A percentile compares a stretch with the other conserved stretches of the same genome.
phyloP scores from a whole-genome alignment of 2,888 invertebrate species.

The Agrotis puta region DNA sequence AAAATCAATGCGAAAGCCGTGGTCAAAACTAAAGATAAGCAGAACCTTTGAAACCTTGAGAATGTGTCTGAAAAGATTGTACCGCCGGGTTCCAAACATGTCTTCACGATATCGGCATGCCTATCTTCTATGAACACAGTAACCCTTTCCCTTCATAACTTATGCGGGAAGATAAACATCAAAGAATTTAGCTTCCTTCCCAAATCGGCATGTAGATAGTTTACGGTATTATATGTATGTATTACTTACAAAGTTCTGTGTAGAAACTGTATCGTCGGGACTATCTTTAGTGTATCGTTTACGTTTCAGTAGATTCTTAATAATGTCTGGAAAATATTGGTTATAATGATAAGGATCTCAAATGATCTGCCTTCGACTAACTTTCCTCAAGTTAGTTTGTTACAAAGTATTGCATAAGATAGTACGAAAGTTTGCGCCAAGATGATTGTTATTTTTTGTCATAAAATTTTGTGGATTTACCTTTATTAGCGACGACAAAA shows the following conservation, averaged over 20 bases:
- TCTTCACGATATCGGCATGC: conserved; percentile 54
- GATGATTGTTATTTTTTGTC: neutral
- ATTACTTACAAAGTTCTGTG: conserved; percentile 37
- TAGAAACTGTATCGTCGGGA: conserved; percentile 14
- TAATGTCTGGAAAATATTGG: conserved; percentile 24
- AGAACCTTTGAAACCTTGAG: conserved; percentile 46
- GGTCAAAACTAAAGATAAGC: conserved; percentile 52
- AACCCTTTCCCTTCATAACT: conserved; percentile 66
- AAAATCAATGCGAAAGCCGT: conserved; percentile 36
- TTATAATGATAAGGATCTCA: conserved; percentile 13
- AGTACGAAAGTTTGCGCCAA: neutral
- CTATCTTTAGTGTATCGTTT: conserved; percentile 40
- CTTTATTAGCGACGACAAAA: too few species aligned
- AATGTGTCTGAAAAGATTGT: conserved; percentile 58
- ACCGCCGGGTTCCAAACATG: conserved; percentile 51
- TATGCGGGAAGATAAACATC: conserved; percentile 65
- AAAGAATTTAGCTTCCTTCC: conserved; percentile 60
- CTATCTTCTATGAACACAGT: conserved; percentile 57
- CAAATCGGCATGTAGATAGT: conserved; percentile 55
- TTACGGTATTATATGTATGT: conserved; percentile 52
- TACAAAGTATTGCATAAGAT: neutral
- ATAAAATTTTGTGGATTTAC: neutral
- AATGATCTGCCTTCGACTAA: neutral
- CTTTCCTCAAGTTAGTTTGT: neutral
- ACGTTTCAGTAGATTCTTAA: conserved; percentile 32